Conservation (phyloP, 1,140 invertebrate species). For the Drosophila obscura region DNA sequence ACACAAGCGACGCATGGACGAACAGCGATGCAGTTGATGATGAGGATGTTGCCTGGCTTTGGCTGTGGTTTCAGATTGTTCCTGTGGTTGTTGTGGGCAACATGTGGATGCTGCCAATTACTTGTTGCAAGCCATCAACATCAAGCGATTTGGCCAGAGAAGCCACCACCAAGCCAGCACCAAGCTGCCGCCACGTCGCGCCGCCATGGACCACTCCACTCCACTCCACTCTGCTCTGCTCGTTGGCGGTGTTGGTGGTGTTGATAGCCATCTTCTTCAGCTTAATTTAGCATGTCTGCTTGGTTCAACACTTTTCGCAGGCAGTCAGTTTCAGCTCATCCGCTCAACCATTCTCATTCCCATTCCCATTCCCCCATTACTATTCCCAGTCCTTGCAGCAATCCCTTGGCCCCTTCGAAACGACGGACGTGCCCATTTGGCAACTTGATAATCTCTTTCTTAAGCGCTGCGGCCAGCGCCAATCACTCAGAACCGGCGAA, state of each 20-base stretch:
- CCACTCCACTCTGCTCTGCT: conserved; percentile 21
- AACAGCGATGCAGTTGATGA: conserved; percentile 60
- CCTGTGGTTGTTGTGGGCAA: conserved; percentile 48
- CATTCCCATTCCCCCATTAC: conserved; percentile 27
- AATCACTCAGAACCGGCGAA: conserved; percentile 64
- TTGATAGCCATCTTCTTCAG: conserved; percentile 83
- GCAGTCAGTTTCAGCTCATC: conserved; percentile 10
- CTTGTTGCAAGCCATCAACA: conserved; percentile 83
- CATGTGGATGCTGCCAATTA: conserved; percentile 82
- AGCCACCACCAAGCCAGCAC: conserved; percentile 20
- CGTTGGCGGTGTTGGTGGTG: conserved; percentile 68
- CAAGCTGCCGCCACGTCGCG: conserved; percentile 1
- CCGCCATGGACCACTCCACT: conserved; percentile 9
- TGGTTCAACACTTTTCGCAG: conserved; percentile 79
- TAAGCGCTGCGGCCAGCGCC: conserved; percentile 72
- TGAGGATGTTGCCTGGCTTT: conserved; percentile 19
- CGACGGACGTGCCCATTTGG: conserved; percentile 78
- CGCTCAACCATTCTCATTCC: not conserved
- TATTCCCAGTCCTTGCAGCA: conserved; percentile 15
- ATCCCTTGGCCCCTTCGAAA: too few species aligned
- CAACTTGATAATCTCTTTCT: conserved; percentile 82
- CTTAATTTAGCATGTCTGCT: conserved; percentile 83
- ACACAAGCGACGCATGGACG: conserved; percentile 74
- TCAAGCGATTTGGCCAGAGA: conserved; percentile 80
- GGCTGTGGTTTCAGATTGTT: too few species aligned